Conservation (phyloP, 2,113 vertebrate genomes). For the Malaclemys terrapin region DNA sequence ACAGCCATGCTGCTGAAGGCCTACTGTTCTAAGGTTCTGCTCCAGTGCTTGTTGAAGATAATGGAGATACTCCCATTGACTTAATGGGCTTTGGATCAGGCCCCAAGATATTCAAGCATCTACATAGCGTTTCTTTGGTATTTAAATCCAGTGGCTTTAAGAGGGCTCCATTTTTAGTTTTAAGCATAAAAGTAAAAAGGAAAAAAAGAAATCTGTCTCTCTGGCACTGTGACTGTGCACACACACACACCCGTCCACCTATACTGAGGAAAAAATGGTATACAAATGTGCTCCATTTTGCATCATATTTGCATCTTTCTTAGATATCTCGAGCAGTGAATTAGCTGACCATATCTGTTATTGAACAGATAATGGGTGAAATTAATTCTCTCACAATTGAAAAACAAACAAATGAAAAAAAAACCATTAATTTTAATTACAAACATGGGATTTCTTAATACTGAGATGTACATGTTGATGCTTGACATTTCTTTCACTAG, state of each 20-base stretch:
- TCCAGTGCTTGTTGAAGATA: slow-evolving; percentile 63
- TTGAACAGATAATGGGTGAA: background rate
- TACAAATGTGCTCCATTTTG: background rate
- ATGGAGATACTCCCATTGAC: slow-evolving; percentile 45
- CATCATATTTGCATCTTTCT: background rate
- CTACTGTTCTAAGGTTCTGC: slow-evolving; percentile 58
- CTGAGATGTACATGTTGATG: background rate
- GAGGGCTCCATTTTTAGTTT: slow-evolving; percentile 29
- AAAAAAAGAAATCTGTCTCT: background rate
- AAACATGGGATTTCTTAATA: background rate
- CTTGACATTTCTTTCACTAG: slow-evolving; percentile 18
- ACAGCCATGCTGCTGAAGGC: slow-evolving; percentile 63
- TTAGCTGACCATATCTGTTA: background rate
- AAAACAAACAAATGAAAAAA: background rate
- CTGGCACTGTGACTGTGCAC: slow-evolving; percentile 18
- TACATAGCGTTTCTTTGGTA: slow-evolving; percentile 28
- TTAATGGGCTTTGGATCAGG: slow-evolving; percentile 60
- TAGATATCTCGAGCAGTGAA: slow-evolving; percentile 14
- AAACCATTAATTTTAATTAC: background rate
- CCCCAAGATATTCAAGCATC: slow-evolving; percentile 28
- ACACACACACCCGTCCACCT: background rate
- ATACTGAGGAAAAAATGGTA: background rate
- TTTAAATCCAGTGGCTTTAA: slow-evolving; percentile 31
- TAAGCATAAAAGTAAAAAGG: background rate
- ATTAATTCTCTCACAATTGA: background rate